These are phyloP conservation scores for Physocephala rufipes DNA, from an alignment of 2,888 invertebrate genomes.

Conservation along the genomic window DNA sequence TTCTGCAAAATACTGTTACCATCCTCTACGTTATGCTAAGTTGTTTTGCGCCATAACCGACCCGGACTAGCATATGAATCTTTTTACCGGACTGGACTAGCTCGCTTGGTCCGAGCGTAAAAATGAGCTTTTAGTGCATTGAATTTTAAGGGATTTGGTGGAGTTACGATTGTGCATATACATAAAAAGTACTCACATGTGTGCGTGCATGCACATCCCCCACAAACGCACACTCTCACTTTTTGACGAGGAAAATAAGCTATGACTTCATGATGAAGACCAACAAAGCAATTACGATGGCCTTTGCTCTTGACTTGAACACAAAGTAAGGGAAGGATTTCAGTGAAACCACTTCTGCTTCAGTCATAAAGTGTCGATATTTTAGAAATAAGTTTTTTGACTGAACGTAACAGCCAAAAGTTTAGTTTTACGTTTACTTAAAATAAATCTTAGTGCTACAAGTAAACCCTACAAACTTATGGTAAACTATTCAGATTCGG, in stretches of 20 bases:
- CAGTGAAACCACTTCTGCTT: background rate
- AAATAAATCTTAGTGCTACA: background rate
- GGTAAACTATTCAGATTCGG: background rate
- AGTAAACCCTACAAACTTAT: background rate
- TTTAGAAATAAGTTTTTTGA: background rate
- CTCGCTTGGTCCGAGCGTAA: background rate
- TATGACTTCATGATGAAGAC: slow-evolving; percentile 2
- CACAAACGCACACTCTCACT: too few relatives aligned
- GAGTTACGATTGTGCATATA: background rate
- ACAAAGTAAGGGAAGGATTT: background rate
- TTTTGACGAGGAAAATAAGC: background rate
- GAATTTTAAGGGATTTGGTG: background rate
- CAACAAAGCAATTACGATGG: too few relatives aligned
- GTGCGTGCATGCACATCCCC: too few relatives aligned
- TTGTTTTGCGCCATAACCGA: too few relatives aligned
- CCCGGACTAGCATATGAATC: too few relatives aligned
- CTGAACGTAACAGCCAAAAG: background rate
- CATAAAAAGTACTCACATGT: too few relatives aligned
- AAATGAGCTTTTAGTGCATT: background rate
- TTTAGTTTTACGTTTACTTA: slow-evolving; percentile 6
- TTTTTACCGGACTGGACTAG: background rate
- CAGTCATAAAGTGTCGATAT: background rate
- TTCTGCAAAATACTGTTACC: too few relatives aligned
- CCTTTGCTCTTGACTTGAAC: too few relatives aligned
- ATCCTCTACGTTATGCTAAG: too few relatives aligned